Conservation (phyloP, 2,797 vertebrate species). For the Sarcophilus harrisii region DNA sequence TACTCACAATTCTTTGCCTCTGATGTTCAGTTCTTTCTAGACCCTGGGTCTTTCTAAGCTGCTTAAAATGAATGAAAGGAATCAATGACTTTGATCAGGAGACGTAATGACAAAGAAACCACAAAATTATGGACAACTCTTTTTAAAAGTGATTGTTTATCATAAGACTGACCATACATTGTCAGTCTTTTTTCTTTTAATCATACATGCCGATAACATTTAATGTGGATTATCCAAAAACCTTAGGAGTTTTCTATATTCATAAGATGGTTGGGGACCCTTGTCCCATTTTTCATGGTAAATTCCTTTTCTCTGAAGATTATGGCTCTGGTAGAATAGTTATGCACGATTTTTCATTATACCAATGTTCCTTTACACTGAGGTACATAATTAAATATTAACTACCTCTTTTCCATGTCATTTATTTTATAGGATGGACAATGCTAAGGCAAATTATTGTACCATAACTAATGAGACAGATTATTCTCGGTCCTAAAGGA, state of each 20-base stretch:
- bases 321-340: neutral
- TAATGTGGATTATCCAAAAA: neutral
- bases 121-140: neutral
- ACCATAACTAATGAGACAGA: neutral
- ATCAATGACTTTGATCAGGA: slow-evolving; percentile 20
- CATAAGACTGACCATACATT: neutral
- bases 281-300: neutral
- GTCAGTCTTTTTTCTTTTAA: neutral
- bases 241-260: neutral
- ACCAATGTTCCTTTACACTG: neutral
- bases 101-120: slow-evolving; percentile 24
- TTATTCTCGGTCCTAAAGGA: slow-evolving; percentile 22
- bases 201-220: neutral
- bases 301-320: neutral
- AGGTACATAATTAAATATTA: neutral
- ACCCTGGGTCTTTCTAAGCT: slow-evolving; percentile 1
- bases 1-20: neutral
- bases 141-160: slow-evolving; percentile 9
- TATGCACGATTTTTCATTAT: neutral
- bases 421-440: neutral
- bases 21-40: slow-evolving; percentile 14
- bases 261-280: neutral
- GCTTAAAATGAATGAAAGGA: slow-evolving; percentile 18
- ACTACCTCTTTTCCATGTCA: neutral
- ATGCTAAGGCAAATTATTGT: neutral